Evolutionary conservation across 2,113 vertebrate genomes (phyloP).

Genomic region (Nymphicus hollandicus): DNA sequence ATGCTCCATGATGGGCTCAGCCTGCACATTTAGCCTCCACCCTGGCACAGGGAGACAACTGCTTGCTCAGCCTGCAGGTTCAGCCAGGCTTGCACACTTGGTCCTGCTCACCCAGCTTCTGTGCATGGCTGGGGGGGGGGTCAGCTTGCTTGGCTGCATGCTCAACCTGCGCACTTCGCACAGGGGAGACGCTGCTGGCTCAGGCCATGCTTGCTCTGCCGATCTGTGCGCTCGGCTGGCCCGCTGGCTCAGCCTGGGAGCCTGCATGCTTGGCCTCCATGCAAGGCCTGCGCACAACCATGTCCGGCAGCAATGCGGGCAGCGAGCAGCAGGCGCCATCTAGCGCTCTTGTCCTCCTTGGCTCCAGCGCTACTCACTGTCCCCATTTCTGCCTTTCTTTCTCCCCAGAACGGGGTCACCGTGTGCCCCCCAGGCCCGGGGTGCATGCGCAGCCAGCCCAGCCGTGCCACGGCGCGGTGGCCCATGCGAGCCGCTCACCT

Average conservation of each 20-base stretch:
- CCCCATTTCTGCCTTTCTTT: not conserved
- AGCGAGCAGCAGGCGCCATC: slow-evolving; percentile 36
- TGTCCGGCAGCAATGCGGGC: not conserved
- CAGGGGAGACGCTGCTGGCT: not conserved
- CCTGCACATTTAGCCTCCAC: fast-evolving
- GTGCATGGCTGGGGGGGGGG: fast-evolving
- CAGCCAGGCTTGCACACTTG: fast-evolving
- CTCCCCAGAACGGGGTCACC: not conserved
- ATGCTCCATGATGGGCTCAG: not conserved
- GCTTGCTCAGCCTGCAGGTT: not conserved
- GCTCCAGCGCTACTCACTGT: not conserved
- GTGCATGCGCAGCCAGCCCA: not conserved
- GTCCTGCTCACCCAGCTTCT: not conserved
- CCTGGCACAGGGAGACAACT: no score
- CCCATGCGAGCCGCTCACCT: slow-evolving; percentile 68
- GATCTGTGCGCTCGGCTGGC: not conserved
- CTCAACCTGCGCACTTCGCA: not conserved
- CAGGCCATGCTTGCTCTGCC: not conserved
- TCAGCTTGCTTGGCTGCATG: fast-evolving
- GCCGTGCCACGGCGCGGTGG: fast-evolving
- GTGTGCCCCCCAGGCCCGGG: fast-evolving
- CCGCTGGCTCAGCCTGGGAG: not conserved
- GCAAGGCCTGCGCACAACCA: not conserved
- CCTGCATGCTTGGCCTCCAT: fast-evolving
- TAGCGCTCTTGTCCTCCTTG: not conserved